A percentile compares a stretch with the other conserved stretches of the same genome.
These are phyloP conservation scores for Elysia chlorotica DNA, from an alignment of 1,140 invertebrate genomes.

Conservation along the genomic window DNA sequence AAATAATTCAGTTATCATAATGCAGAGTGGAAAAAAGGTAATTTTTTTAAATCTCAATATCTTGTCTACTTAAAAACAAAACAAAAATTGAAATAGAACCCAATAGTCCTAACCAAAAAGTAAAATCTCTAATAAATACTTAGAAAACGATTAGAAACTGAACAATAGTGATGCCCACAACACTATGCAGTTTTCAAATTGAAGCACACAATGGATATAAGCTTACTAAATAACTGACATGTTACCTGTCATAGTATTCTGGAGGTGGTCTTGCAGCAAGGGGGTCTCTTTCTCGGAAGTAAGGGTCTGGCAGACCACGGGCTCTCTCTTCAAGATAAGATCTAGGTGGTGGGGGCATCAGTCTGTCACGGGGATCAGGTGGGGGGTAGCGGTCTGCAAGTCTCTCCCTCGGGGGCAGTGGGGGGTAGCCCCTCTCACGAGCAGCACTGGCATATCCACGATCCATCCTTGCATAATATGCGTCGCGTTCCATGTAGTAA, in stretches of 20 bases:
- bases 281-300: slow-evolving; percentile 37
- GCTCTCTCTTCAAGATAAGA: slow-evolving; percentile 29
- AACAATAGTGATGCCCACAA: neutral
- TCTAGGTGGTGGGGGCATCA: slow-evolving; percentile 22
- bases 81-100: neutral
- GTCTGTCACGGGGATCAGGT: slow-evolving; percentile 29
- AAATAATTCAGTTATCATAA: no score
- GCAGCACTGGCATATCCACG: slow-evolving; percentile 25
- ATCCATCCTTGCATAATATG: slow-evolving; percentile 26
- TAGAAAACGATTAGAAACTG: neutral
- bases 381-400: slow-evolving; percentile 19
- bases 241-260: slow-evolving; percentile 45
- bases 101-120: neutral
- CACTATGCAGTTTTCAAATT: neutral
- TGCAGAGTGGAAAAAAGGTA: no score
- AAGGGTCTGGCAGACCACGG: slow-evolving; percentile 26
- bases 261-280: slow-evolving; percentile 31
- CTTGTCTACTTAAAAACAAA: no score
- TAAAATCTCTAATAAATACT: neutral
- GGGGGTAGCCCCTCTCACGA: slow-evolving; percentile 19
- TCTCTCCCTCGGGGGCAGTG: slow-evolving; percentile 37
- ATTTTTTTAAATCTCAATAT: no score
- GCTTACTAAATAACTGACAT: neutral
- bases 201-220: neutral
- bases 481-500: slow-evolving; percentile 30